Evolutionary conservation across 2,797 vertebrate genomes (phyloP).

Genomic region (Prionace glauca): DNA sequence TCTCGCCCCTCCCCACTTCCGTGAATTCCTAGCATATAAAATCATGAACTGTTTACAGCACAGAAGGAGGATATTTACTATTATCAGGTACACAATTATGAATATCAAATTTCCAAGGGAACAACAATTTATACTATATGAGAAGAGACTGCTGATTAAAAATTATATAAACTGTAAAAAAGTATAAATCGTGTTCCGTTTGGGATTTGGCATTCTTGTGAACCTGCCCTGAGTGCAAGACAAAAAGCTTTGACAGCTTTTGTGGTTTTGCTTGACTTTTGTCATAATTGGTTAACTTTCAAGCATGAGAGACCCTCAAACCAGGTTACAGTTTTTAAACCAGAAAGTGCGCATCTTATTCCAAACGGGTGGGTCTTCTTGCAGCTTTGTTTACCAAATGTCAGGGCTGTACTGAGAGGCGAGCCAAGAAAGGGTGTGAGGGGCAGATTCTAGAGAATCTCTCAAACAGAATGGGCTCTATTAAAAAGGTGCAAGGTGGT

Average conservation of each 20-base stretch:
- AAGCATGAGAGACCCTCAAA: not conserved
- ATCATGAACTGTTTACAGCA: not conserved
- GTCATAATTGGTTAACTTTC: not conserved
- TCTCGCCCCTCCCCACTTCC: not conserved
- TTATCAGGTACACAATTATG: too few relatives aligned
- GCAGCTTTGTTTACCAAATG: not conserved
- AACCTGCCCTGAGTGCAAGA: too few relatives aligned
- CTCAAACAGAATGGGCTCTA: not conserved
- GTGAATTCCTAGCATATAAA: too few relatives aligned
- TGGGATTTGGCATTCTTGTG: too few relatives aligned
- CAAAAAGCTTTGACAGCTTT: not conserved
- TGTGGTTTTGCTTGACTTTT: not conserved
- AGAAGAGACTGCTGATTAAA: too few relatives aligned
- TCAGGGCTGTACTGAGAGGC: not conserved
- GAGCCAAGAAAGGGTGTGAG: not conserved
- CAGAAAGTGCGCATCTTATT: not conserved
- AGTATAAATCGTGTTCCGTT: too few relatives aligned
- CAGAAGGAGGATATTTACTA: not conserved
- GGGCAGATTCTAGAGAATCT: not conserved
- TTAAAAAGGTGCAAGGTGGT: not conserved
- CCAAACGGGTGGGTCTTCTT: not conserved
- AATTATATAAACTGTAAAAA: too few relatives aligned
- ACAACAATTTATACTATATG: too few relatives aligned
- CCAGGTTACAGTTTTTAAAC: not conserved
- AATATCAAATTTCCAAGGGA: too few relatives aligned